Base-by-base conservation (phyloP, 1,140 invertebrate genomes). In the Drosophila kikkawai region DNA sequence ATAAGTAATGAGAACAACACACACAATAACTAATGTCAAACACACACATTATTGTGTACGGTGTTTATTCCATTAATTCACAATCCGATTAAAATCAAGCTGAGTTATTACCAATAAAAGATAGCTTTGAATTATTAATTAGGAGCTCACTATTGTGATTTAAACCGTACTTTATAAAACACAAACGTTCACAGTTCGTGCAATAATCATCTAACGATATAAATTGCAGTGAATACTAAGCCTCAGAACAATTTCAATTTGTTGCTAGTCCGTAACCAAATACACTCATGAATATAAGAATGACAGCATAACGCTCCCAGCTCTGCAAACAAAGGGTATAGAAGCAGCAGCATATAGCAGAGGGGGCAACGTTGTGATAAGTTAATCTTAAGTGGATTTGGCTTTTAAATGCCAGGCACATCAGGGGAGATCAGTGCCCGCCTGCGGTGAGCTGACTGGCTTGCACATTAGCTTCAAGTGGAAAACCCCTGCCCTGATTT, bases 301-400 rank as follows among this genome's bases (percentile, higher is more conserved):
- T 19, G 9, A 3, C n/a, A 17, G 29, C 26, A 51, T 11, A 51
- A 15, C 13, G 26, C n/a, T 60, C 11, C 7, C 1, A 50, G 19
- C 32, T 44, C 50, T 44, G n/a, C 7, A 22, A 36, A 29, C 5
- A 48, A n/a, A 66, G 48, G 22, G 45, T 53, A 53, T 29, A n/a
- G n/a, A 12, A 36, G 32, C 37, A 36, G 39, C 47, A 44, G 19
- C 17, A 53, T 50, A 22, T 32, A 8, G 61, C 41, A n/a, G 44
- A 59, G 36, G 50, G 45, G 36, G 19, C 66, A 57, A 39, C 36
- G 22, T 29, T 37, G 48, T 86, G 74, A 86, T 83, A 79, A 88
- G 65, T 87, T 84, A 84, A 88, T 88, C 85, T 84, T 84, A 84
- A 88, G 85, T 88, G 84, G 78, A 90, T 88, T 90, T 79, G 59